Base-by-base conservation (phyloP, 2,113 vertebrate genomes). In the Apodemus sylvaticus region DNA sequence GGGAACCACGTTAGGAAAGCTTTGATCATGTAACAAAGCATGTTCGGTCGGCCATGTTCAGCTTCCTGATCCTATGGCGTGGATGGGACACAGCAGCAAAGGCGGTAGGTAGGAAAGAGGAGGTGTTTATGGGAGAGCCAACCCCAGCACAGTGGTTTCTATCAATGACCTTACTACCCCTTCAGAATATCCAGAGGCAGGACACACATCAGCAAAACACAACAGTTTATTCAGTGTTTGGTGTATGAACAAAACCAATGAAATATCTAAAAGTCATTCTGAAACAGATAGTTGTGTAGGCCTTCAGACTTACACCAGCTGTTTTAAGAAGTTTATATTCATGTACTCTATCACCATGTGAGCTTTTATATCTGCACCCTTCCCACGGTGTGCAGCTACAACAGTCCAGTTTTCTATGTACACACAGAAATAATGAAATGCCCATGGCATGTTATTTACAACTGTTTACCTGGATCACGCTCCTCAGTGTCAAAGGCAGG, bases 101-200 rank as follows among this genome's bases (percentile, higher is more conserved):
- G 11, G 3, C 3, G 13, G 3, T 8, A 34, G 9, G 8, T 4
- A 1, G 51, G 7, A 1, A 4, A 13, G 4, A 16, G 24, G 22
- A 17, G 11, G 70, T 24, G 5, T 39, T 12, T 26, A 22, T 26
- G 82, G 53, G 26, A 81, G 51, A 11, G 48, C 13, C 17, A 48
- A 85, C 31, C 45, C 48, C 29, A 66, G 76, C 26, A 53, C 55
- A n/a, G 73, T 10, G 42, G 34, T 31, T 51, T 24, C 29, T n/a
- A n/a, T 22, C 36, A 73, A 53, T 68, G 22, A 39, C 1, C 42
- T 62, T 76, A 53, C 29, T 77, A 53, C 4, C 7, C 58, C 55
- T n/a, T n/a, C n/a, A n/a, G n/a, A n/a, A n/a, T n/a, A n/a, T n/a
- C n/a, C n/a, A n/a, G n/a, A n/a, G n/a, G n/a, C n/a, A n/a, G n/a